phyloP scores from a whole-genome alignment of 2,113 vertebrate genomes.

The Aythya baeri region DNA sequence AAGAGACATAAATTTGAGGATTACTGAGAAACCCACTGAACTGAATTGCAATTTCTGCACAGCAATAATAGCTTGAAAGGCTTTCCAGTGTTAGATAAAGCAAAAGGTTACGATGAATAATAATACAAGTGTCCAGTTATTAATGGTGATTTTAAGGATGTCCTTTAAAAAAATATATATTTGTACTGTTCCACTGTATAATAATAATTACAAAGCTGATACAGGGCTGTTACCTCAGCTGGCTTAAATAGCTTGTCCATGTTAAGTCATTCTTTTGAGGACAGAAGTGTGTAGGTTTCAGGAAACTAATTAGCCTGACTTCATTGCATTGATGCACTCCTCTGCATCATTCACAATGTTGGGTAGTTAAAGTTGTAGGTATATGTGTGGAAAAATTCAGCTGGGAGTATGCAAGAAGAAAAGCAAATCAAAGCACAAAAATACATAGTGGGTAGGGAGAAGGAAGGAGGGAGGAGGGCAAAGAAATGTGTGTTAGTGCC shows the following conservation, averaged over 20 bases:
- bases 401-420: background rate
- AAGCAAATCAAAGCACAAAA: background rate
- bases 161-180: background rate
- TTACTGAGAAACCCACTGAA: slow-evolving; percentile 2
- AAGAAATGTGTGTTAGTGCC: background rate
- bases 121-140: background rate
- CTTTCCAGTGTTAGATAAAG: background rate
- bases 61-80: background rate
- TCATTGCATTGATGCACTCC: background rate
- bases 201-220: background rate
- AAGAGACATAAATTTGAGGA: background rate
- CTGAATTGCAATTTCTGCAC: background rate
- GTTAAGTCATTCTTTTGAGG: background rate
- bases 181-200: background rate
- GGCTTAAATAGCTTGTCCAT: background rate
- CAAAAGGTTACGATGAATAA: background rate
- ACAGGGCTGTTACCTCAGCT: background rate
- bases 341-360: background rate
- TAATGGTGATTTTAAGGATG: background rate
- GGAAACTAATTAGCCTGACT: background rate
- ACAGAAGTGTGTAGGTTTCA: background rate
- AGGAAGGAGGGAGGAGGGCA: background rate
- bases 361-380: background rate
- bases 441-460: background rate
- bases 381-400: background rate